A percentile compares a stretch with the other conserved stretches of the same genome.
Evolutionary conservation across 2,797 vertebrate genomes (phyloP).

Genomic region (Myotis vivesi): DNA sequence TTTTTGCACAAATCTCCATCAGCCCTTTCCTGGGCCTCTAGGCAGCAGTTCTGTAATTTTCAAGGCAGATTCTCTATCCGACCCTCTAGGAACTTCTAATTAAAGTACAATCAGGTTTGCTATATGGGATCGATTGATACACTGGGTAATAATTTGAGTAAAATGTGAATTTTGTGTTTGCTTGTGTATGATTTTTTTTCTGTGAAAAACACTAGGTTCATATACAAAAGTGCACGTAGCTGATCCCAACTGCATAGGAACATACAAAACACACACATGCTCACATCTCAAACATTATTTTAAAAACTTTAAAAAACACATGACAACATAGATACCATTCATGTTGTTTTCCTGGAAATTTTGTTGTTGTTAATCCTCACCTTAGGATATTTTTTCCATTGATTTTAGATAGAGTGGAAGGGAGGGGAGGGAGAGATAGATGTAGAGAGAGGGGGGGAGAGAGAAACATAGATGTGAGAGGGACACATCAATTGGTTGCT

Average conservation of each 20-base stretch:
- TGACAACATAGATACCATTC: background rate
- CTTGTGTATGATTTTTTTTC: background rate
- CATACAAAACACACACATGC: background rate
- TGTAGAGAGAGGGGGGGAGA: too few species aligned
- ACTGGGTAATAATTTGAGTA: background rate
- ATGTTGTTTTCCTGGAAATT: background rate
- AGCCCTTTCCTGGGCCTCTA: background rate
- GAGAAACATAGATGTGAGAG: too few species aligned
- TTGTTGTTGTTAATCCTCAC: too few species aligned
- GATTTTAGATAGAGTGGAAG: too few species aligned
- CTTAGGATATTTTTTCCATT: too few species aligned
- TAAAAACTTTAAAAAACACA: background rate
- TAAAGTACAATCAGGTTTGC: background rate
- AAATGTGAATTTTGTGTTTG: background rate
- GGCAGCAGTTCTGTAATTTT: background rate
- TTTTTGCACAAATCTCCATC: background rate
- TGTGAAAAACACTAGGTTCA: background rate
- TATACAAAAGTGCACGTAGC: background rate
- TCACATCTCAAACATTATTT: background rate
- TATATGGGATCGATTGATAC: background rate
- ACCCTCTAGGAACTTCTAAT: background rate
- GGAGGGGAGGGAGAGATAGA: too few species aligned
- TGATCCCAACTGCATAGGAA: background rate
- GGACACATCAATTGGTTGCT: too few species aligned
- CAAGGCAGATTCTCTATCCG: background rate